Evolutionary conservation across 2,113 vertebrate genomes (phyloP).

Genomic region (Anas platyrhynchos): DNA sequence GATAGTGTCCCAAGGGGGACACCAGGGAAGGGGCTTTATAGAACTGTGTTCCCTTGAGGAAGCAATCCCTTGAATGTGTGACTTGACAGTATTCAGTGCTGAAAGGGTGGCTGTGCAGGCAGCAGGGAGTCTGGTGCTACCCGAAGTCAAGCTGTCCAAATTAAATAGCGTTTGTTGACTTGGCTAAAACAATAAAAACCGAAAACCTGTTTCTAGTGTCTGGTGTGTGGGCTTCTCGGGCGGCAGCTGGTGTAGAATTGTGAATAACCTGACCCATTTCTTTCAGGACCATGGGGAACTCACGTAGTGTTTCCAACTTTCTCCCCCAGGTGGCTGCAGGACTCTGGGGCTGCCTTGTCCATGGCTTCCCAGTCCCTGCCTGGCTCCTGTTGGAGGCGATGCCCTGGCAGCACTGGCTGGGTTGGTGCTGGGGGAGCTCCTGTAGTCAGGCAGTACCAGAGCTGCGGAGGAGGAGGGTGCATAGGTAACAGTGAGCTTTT

Average conservation of each 20-base stretch:
- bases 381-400: rapidly evolving
- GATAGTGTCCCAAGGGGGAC: not conserved
- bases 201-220: not conserved
- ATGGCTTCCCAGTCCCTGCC: not conserved
- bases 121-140: not conserved
- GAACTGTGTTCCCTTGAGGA: rapidly evolving
- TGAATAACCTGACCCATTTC: not conserved
- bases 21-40: rapidly evolving
- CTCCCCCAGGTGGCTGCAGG: not conserved
- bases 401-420: not conserved
- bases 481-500: rapidly evolving
- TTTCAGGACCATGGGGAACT: rapidly evolving
- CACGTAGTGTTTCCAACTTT: not conserved
- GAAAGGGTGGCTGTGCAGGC: not conserved
- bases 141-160: not conserved
- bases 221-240: not conserved
- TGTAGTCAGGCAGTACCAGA: not conserved
- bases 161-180: not conserved
- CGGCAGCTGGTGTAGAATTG: not conserved
- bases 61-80: not conserved
- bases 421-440: rapidly evolving
- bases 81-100: not conserved
- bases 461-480: not conserved
- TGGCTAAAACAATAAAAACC: slow-evolving; percentile 27
- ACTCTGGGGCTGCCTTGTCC: rapidly evolving